Conservation (phyloP, 2,797 vertebrate species). For the Acanthurus lineatus region DNA sequence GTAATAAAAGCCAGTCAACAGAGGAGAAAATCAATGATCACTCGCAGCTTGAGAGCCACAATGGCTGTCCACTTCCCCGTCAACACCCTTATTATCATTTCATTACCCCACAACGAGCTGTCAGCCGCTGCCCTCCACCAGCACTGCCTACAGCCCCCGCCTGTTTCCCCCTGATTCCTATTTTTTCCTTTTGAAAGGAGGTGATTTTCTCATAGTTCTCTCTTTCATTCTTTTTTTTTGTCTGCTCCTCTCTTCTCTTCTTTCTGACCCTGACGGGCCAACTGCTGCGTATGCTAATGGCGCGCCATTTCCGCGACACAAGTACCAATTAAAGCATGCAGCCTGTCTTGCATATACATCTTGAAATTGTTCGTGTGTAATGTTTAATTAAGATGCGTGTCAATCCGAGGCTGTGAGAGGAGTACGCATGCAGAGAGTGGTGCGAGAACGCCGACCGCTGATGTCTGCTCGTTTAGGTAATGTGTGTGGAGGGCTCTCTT, state of each 20-base stretch:
- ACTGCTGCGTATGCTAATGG: conserved; percentile 68
- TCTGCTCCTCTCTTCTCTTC: conserved; percentile 41
- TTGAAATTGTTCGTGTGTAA: conserved; percentile 62
- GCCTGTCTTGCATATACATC: conserved; percentile 59
- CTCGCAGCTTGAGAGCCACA: conserved; percentile 66
- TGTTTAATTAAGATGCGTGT: conserved; percentile 76
- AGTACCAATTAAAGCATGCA: conserved; percentile 74
- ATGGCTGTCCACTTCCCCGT: conserved; percentile 70
- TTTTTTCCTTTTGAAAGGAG: conserved; percentile 58
- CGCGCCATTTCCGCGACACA: conserved; percentile 53
- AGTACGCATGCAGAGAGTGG: conserved; percentile 14
- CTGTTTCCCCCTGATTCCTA: conserved; percentile 27
- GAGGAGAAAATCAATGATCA: conserved; percentile 85
- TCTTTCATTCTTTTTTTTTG: conserved; percentile 36
- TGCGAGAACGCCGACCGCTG: conserved; percentile 3
- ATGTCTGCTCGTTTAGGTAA: conserved; percentile 49
- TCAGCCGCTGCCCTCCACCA: conserved; percentile 43
- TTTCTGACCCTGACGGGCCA: conserved; percentile 55
- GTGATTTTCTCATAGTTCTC: conserved; percentile 59
- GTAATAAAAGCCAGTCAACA: conserved; percentile 80
- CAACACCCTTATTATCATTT: conserved; percentile 80
- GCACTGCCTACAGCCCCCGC: conserved; percentile 40
- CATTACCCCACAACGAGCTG: conserved; percentile 71
- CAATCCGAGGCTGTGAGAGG: conserved; percentile 52
- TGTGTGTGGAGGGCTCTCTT: conserved; percentile 38